These are phyloP conservation scores for Cepaea hortensis DNA, from an alignment of 2,888 invertebrate genomes.

Conservation along the genomic window DNA sequence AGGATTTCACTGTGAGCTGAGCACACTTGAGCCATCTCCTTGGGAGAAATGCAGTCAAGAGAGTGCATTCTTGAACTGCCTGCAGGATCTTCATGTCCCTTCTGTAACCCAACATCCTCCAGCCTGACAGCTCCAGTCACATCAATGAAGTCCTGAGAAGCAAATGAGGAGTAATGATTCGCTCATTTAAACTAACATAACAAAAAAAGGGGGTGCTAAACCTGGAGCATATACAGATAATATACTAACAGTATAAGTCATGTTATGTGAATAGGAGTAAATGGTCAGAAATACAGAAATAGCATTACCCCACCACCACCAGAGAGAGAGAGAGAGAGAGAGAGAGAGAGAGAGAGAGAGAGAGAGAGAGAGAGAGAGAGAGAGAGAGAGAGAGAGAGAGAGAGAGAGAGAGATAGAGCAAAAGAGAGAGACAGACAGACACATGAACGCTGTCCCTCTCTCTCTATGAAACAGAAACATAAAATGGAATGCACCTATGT, in stretches of 20 bases:
- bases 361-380: too few relatives aligned
- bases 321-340: too few relatives aligned
- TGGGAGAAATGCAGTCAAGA: conserved; percentile 39
- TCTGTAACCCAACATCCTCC: conserved; percentile 57
- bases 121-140: conserved; percentile 65
- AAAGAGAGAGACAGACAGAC: too few relatives aligned
- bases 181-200: background rate
- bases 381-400: too few relatives aligned
- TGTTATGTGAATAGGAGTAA: too few relatives aligned
- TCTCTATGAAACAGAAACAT: too few relatives aligned
- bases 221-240: background rate
- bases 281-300: too few relatives aligned
- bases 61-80: background rate
- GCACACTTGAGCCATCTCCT: conserved; percentile 64
- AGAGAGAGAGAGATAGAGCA: too few relatives aligned
- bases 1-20: conserved; percentile 61
- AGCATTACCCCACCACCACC: too few relatives aligned
- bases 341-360: too few relatives aligned
- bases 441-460: too few relatives aligned
- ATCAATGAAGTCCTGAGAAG: conserved; percentile 71
- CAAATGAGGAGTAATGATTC: background rate
- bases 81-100: conserved; percentile 19
- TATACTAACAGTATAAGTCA: background rate
- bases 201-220: background rate
- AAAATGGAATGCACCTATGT: too few relatives aligned